phyloP scores from a whole-genome alignment of 2,113 vertebrate species.

The pig (Sus scrofa) region T2T-Sscrofa CM000824.6:231630001-231630500 shows the following conservation, averaged over 20 bases:
- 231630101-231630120: not conserved
- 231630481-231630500: not conserved
- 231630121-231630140: fast-evolving
- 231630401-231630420: not conserved
- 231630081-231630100: not conserved
- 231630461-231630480: no score
- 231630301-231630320: no score
- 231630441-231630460: not conserved
- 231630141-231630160: not conserved
- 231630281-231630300: fast-evolving
- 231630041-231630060: not conserved
- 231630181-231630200: not conserved
- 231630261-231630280: not conserved
- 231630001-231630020: no score
- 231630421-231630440: fast-evolving
- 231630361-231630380: not conserved
- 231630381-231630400: not conserved
- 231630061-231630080: not conserved
- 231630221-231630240: not conserved
- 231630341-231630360: fast-evolving
- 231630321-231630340: no score
- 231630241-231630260: not conserved
- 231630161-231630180: not conserved
- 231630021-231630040: not conserved
- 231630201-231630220: not conserved